Evolutionary conservation across 1,140 invertebrate species (phyloP).

Genomic region (Whitmania pigra): DNA sequence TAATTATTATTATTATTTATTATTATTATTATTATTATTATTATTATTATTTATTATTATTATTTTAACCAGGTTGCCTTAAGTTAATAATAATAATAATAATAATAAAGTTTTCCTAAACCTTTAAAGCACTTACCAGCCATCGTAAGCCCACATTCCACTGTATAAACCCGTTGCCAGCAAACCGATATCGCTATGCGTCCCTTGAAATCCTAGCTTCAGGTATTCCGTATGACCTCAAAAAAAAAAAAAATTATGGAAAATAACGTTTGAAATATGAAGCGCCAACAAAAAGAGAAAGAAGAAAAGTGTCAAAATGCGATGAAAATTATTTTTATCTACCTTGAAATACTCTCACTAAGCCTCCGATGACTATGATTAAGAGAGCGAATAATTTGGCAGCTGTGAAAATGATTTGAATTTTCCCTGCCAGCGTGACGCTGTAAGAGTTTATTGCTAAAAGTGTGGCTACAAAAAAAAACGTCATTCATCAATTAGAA

Average conservation of each 20-base stretch:
- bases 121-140: constrained; percentile 37
- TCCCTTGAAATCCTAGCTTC: constrained; percentile 44
- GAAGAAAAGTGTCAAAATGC: neutral
- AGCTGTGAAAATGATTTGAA: constrained; percentile 10
- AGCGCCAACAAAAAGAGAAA: too few relatives aligned
- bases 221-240: constrained; percentile 40
- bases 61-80: neutral
- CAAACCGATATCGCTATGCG: constrained; percentile 31
- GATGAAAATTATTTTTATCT: neutral
- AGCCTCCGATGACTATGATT: constrained; percentile 2
- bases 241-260: constrained; percentile 1
- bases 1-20: too few relatives aligned
- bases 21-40: too few relatives aligned
- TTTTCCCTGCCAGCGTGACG: constrained; percentile 7
- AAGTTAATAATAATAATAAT: neutral
- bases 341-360: constrained; percentile 5
- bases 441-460: neutral
- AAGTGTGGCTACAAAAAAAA: neutral
- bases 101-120: neutral
- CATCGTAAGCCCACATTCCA: constrained; percentile 48
- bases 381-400: constrained; percentile 9
- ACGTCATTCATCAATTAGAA: neutral
- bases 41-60: too few relatives aligned
- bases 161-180: constrained; percentile 47
- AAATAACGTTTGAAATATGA: neutral